These are phyloP conservation scores for Prinia subflava DNA, from an alignment of 2,113 vertebrate species.

Conservation along the genomic window DNA sequence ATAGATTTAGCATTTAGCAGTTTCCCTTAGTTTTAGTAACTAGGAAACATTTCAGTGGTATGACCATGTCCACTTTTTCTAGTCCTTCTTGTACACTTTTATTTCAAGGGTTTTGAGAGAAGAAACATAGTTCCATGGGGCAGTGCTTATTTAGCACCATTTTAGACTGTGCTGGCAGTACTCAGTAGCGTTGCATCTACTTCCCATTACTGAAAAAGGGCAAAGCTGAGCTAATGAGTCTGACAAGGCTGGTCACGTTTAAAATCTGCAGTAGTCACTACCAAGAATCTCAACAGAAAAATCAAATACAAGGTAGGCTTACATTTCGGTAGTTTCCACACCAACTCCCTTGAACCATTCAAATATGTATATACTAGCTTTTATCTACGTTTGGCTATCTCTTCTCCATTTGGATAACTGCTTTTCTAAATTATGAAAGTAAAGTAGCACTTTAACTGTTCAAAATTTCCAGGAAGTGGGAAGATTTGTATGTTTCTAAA, in stretches of 20 bases:
- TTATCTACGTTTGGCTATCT: not conserved
- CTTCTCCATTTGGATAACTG: not conserved
- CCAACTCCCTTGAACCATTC: not conserved
- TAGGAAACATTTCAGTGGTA: slow-evolving; percentile 49
- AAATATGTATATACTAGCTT: not conserved
- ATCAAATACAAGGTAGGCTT: not conserved
- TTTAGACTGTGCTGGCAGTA: slow-evolving; percentile 20
- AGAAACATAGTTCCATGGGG: not conserved
- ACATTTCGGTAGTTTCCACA: not conserved
- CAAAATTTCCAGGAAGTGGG: not conserved
- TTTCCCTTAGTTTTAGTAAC: slow-evolving; percentile 51
- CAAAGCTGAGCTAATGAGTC: slow-evolving; percentile 1
- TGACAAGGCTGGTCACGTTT: not conserved
- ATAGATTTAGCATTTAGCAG: slow-evolving; percentile 50
- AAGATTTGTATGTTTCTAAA: not conserved
- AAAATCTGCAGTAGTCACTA: not conserved
- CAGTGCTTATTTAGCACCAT: slow-evolving; percentile 20
- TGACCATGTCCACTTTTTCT: not conserved
- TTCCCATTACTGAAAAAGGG: not conserved
- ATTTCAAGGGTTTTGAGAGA: slow-evolving; percentile 9
- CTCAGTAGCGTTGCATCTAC: not conserved
- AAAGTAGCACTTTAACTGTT: not conserved
- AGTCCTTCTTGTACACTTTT: not conserved
- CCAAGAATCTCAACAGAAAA: slow-evolving; percentile 3
- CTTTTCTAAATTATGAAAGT: not conserved